Base-by-base conservation (phyloP, 2,888 invertebrate genomes). In the Synanthedon vespiformis region DNA sequence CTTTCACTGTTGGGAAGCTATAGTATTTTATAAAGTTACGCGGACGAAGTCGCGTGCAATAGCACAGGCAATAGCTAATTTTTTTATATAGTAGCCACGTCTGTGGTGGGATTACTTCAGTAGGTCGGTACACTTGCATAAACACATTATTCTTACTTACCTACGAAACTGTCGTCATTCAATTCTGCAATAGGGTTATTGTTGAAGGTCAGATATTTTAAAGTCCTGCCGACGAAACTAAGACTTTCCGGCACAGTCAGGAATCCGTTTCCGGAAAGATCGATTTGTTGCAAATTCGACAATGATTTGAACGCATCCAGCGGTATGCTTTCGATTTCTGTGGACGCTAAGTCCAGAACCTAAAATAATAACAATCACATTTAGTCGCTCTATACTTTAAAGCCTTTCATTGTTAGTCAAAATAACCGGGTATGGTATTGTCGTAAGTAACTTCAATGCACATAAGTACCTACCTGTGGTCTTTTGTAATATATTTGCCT, bases 221-320 rank as follows among this genome's bases (percentile, higher is more conserved):
- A 73, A 4, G 88, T 87, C 50, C 71, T 72, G n/a, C 89, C 89
- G 34, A 91, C 70, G 52, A 87, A 64, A 50, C 77, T 83, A 49
- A 92, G 67, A 60, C 88, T 87, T 51, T 85, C 80, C 0, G 93
- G 92, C 14, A 92, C 89, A 4, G 79, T 83, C 48, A 83, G 80
- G 52, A 93, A 85, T 50, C 82, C 74, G 70, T 93, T 93, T 48
- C 89, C 85, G 1, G 91, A 89, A 50, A 93, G 68, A 66, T 90
- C 89, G 40, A 93, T 74, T 52, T 88, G 83, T 50, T 82, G 84
- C 52, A 93, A 70, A 41, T 86, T 84, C 47, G 70, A 64, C 48
- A 90, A 67, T 3, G 83, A 80, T 57, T 78, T 78, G 54, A 91
- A 84, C 0, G 91, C 77, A 18, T 89, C 82, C 12, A 79, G 68